Base-by-base conservation (phyloP, 2,113 vertebrate species). In the Montifringilla adamsi region DNA sequence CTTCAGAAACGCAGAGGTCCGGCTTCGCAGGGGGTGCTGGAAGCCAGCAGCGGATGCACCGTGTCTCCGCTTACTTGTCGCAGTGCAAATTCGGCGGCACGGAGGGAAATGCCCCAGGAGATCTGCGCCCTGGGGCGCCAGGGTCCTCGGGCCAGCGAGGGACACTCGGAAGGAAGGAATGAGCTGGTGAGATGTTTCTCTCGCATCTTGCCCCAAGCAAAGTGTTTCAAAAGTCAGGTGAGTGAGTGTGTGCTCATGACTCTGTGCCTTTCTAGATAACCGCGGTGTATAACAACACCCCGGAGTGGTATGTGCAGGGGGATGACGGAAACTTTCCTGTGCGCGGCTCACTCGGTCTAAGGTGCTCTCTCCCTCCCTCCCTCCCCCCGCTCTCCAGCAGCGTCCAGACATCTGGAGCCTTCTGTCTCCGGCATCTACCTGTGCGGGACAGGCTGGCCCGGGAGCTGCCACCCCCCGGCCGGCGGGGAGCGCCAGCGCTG, bases 211-310 rank as follows among this genome's bases (percentile, higher is more conserved):
- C 89, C 72, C 28, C 66, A 31, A 86, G 93, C 62, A 17, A 87
- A 80, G 31, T 18, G 79, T 93, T 95, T 90, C 30, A 87, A 56
- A 87, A 84, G 77, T 64, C 88, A 67, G 77, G 70, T 94, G 90
- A 89, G 89, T 70, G 90, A 87, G 82, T 22, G 10, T 23, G 56
- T 28, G 26, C 85, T 58, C 44, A 68, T 91, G 88, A 92, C 90
- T 78, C 78, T 41, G 64, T 81, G 87, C 56, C 46, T 68, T 72
- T 56, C 74, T 21, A 41, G 92, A 64, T 89, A 89, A 80, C 68
- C 53, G 56, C 53, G 53, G 41, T 50, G 20, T 35, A 5, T 39
- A 94, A 26, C 90, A 86, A 8, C 93, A 91, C 93, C 84, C 79
- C 30, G 84, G 47, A 81, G 52, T 94, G 94, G 82, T 76, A 87